Conservation (phyloP, 2,888 invertebrate species). For the Agonopterix heracliana region DNA sequence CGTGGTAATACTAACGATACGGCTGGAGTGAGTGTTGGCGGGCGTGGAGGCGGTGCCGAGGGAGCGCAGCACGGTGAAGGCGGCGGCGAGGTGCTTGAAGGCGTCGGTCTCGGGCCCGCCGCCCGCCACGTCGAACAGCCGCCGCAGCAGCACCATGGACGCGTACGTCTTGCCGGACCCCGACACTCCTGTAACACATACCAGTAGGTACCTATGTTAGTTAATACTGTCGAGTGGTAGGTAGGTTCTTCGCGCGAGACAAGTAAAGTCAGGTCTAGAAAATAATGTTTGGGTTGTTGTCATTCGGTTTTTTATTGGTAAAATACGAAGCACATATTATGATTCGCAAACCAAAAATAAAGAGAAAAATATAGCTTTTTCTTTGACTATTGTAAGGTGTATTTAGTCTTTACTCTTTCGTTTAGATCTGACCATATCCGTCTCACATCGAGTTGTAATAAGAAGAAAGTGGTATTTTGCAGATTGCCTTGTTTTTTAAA, state of each 20-base stretch:
- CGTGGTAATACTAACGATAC: conserved; percentile 84
- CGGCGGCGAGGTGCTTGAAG: conserved; percentile 96
- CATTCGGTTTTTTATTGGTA: too few relatives aligned
- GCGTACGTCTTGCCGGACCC: conserved; percentile 97
- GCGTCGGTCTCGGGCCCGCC: conserved; percentile 97
- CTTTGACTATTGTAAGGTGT: too few relatives aligned
- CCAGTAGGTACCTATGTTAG: not conserved
- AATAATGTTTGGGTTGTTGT: not conserved
- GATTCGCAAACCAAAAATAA: too few relatives aligned
- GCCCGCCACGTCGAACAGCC: conserved; percentile 94
- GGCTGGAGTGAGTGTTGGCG: conserved; percentile 93
- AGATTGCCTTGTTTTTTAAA: too few relatives aligned
- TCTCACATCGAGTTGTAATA: too few relatives aligned
- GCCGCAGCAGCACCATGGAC: conserved; percentile 91
- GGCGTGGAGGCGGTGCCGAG: conserved; percentile 94
- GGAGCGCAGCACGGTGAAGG: conserved; percentile 94
- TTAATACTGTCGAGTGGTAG: not conserved
- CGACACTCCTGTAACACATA: conserved; percentile 80
- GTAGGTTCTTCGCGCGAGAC: not conserved
- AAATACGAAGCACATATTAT: too few relatives aligned
- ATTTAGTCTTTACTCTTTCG: too few relatives aligned
- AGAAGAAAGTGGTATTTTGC: too few relatives aligned
- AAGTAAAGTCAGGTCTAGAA: too few relatives aligned
- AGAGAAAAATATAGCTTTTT: too few relatives aligned
- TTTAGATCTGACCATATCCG: too few relatives aligned